These are phyloP conservation scores for Thripadectes ignobilis DNA, from an alignment of 2,797 vertebrate species.

Conservation along the genomic window DNA sequence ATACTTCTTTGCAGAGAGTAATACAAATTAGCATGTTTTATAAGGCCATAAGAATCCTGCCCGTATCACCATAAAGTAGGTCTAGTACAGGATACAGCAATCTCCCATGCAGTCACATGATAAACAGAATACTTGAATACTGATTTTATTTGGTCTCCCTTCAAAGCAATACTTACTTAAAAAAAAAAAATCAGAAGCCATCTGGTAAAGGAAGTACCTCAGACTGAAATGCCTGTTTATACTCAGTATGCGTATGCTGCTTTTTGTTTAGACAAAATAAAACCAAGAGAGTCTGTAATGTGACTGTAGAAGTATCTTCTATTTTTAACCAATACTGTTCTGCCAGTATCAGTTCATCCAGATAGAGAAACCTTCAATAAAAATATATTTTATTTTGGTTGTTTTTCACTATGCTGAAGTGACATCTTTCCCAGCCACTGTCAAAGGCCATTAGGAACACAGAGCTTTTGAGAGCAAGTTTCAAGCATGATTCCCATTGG, in stretches of 20 bases:
- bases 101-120: not conserved
- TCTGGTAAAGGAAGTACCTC: not conserved
- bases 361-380: slow-evolving; percentile 11
- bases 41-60: not conserved
- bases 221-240: not conserved
- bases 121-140: not conserved
- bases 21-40: not conserved
- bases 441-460: slow-evolving; percentile 19
- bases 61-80: not conserved
- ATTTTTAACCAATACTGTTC: slow-evolving; percentile 16
- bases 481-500: not conserved
- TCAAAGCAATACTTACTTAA: not conserved
- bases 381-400: slow-evolving; percentile 17
- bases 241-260: not conserved
- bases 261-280: not conserved
- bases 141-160: not conserved
- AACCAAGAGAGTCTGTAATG: not conserved
- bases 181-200: not conserved
- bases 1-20: not conserved
- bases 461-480: not conserved
- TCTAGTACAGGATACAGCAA: not conserved
- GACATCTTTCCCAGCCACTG: slow-evolving; percentile 7
- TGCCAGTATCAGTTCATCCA: not conserved
- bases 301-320: not conserved
- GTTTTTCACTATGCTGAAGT: not conserved